Conservation (phyloP, 2,888 invertebrate genomes). For the Spodoptera littoralis region DNA sequence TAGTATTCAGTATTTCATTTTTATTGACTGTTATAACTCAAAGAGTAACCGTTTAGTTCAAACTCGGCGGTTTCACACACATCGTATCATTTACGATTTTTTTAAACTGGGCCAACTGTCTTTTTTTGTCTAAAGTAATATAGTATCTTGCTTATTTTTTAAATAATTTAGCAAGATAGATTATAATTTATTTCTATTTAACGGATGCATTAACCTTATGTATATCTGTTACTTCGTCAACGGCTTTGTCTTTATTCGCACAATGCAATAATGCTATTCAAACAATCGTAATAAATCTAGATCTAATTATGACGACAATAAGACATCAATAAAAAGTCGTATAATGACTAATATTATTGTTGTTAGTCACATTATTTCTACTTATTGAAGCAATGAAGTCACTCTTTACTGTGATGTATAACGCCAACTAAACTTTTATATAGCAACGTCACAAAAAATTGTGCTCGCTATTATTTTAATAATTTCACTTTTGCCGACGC, state of each 20-base stretch:
- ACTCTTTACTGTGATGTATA: conserved; percentile 33
- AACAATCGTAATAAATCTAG: neutral
- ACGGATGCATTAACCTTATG: too few species aligned
- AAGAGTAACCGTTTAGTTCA: conserved; percentile 8
- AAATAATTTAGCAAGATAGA: too few species aligned
- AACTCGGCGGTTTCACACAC: neutral
- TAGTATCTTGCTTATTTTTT: too few species aligned
- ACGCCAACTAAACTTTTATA: conserved; percentile 42
- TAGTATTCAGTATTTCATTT: conserved; percentile 29
- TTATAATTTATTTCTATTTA: too few species aligned
- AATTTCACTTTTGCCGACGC: conserved; percentile 62
- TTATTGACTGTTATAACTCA: conserved; percentile 25
- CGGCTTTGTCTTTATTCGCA: neutral
- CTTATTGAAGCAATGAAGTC: conserved; percentile 52
- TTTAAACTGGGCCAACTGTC: neutral
- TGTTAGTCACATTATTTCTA: conserved; percentile 14
- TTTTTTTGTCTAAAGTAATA: neutral
- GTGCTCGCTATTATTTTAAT: conserved; percentile 62
- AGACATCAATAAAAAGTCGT: neutral
- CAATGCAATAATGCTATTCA: conserved; percentile 4
- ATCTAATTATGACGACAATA: conserved; percentile 3
- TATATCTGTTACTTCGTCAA: too few species aligned
- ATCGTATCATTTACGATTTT: neutral
- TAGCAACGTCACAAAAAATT: conserved; percentile 60
- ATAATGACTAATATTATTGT: neutral